Conservation (phyloP, 1,140 invertebrate species). For the Aphelinus atriplicis region DNA sequence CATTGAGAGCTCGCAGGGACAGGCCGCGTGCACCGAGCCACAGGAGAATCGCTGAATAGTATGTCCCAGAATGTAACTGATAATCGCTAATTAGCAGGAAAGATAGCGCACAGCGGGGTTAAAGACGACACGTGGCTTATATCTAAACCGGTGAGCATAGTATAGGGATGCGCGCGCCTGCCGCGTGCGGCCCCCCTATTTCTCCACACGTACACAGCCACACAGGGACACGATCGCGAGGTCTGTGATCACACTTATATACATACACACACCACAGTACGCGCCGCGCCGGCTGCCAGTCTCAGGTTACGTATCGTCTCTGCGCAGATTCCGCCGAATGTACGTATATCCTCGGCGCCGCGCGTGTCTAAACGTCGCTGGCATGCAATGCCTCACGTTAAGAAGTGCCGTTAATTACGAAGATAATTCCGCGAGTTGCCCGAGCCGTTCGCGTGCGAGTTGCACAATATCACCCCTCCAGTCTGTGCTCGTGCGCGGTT, state of each 20-base stretch:
- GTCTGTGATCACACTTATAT: too few species aligned
- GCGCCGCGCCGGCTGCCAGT: constrained; percentile 58
- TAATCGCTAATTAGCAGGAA: constrained; percentile 8
- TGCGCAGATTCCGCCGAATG: constrained; percentile 51
- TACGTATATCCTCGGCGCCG: constrained; percentile 55
- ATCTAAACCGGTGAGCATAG: not conserved
- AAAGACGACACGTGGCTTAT: constrained; percentile 18
- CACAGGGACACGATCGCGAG: too few species aligned
- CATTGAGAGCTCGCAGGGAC: too few species aligned
- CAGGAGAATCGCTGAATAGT: too few species aligned
- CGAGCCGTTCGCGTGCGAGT: constrained; percentile 21
- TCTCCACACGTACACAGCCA: not conserved
- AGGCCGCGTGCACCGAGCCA: too few species aligned
- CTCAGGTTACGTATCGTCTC: constrained; percentile 63
- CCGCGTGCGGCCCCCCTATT: too few species aligned
- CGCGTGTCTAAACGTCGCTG: constrained; percentile 56
- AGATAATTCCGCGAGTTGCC: constrained; percentile 61
- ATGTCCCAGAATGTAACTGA: not conserved
- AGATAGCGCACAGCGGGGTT: not conserved
- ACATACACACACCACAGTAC: constrained; percentile 40
- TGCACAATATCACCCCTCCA: constrained; percentile 17
- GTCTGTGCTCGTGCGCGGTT: not conserved
- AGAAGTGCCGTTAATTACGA: constrained; percentile 67
- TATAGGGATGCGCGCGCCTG: too few species aligned
- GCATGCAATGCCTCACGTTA: constrained; percentile 66